Evolutionary conservation across 2,888 invertebrate species (phyloP), one percentile per base, ranked within the genome.

Genomic region (Drosophila austrosaltans): DNA sequence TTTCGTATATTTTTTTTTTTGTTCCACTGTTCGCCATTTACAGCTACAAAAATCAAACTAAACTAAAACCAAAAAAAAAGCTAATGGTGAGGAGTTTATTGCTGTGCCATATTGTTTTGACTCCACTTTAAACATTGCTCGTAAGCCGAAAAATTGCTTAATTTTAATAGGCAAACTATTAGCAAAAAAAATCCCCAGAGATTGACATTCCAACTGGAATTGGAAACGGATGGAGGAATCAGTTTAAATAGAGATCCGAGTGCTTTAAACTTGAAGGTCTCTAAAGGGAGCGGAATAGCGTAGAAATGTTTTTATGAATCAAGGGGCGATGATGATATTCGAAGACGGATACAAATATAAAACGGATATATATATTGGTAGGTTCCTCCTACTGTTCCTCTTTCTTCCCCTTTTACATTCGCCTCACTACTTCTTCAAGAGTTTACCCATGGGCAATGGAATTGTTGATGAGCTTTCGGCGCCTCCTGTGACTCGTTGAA

Each of bases 391-490:
- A 6, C 48, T 20, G 16, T 20, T 20, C 10, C 62, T 40, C 63
- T 16, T 42, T 2, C 3, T 62, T 30, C 42, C 12, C 6, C 30
- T 30, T 6, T 30, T 30, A 30, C 16, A 28, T 32, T 20, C n/a
- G 10, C 36, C 36, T 8, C 36, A 36, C 8, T 36, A 28, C 53
- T 44, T 44, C 20, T 44, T 44, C n/a, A 7, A 48, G 48, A 48
- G 28, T 32, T 54, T 68, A 73, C 76, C 81, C 78, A 42, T 48
- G 68, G 88, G 75, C 84, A 89, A 87, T 86, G 86, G 88, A 84
- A 83, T 89, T 81, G 79, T 77, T 87, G 87, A 89, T 82, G 81
- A 81, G 86, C 75, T 82, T 72, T 68, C 80, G 74, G 87, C 86
- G 83, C 80, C 85, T 78, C 77, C 60, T 63, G 75, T 70, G 79